These are phyloP conservation scores for Steinernema khuongi DNA, from an alignment of 1,140 invertebrate genomes.

Conservation along the genomic window DNA sequence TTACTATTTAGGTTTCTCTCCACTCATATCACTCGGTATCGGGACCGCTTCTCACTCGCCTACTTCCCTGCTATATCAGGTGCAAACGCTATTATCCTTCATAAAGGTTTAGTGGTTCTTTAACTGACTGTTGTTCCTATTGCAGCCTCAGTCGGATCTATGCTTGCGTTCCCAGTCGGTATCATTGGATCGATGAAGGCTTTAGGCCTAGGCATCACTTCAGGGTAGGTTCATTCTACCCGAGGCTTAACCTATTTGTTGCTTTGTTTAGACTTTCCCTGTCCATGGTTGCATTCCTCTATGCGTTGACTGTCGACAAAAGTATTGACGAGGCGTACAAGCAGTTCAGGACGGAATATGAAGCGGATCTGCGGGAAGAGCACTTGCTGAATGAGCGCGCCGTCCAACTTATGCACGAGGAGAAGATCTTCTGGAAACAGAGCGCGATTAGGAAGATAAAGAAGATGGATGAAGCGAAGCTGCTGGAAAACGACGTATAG, in stretches of 20 bases:
- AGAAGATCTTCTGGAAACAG: slow-evolving; percentile 10
- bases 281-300: not conserved
- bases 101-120: not conserved
- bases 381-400: not conserved
- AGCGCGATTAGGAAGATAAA: not conserved
- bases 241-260: not conserved
- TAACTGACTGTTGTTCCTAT: not conserved
- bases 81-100: slow-evolving; percentile 1
- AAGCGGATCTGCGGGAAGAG: not conserved
- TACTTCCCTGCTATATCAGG: slow-evolving; percentile 10
- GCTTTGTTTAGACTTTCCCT: not conserved
- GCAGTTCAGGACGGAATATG: not conserved
- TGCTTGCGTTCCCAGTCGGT: not conserved
- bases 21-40: not conserved
- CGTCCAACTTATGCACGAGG: not conserved
- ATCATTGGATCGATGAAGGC: not conserved
- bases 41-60: not conserved
- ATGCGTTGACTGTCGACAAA: not conserved
- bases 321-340: not conserved
- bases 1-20: not conserved
- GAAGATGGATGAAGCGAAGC: not conserved
- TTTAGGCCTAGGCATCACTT: not conserved
- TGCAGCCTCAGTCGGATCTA: not conserved
- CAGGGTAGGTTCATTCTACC: not conserved
- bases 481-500: not conserved